These are phyloP conservation scores for Halcyon malimbica DNA, from an alignment of 2,113 vertebrate genomes.

Conservation along the genomic window DNA sequence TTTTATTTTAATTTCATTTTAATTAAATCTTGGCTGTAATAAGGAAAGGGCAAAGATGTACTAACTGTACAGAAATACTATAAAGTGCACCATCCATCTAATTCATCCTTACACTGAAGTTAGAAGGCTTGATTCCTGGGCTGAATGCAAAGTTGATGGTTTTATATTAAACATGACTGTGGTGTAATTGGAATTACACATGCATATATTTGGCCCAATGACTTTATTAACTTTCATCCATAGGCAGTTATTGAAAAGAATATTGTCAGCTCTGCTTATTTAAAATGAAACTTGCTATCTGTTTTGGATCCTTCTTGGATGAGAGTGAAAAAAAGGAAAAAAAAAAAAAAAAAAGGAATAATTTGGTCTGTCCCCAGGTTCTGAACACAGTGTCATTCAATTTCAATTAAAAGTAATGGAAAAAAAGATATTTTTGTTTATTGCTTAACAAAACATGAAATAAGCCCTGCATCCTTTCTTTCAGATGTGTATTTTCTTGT, in stretches of 20 bases:
- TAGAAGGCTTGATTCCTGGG: not conserved
- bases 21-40: constrained; percentile 40
- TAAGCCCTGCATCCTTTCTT: not conserved
- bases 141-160: not conserved
- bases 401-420: constrained; percentile 2
- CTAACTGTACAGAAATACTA: not conserved
- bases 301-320: not conserved
- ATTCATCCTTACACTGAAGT: not conserved
- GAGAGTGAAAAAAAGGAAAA: not conserved
- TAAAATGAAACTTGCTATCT: constrained; percentile 1
- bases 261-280: constrained; percentile 13
- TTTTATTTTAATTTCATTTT: constrained; percentile 56
- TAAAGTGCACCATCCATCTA: not conserved
- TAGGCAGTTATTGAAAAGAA: constrained; percentile 29
- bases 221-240: constrained; percentile 52
- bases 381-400: not conserved
- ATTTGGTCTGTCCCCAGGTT: not conserved
- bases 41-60: constrained; percentile 14
- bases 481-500: not conserved
- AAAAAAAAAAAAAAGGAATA: not conserved
- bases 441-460: not conserved
- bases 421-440: not conserved
- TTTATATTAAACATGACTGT: constrained; percentile 41
- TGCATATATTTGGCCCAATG: constrained; percentile 39
- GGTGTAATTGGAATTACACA: constrained; percentile 31